These are phyloP conservation scores for Cancer borealis DNA, from an alignment of 2,888 invertebrate genomes.

Conservation along the genomic window DNA sequence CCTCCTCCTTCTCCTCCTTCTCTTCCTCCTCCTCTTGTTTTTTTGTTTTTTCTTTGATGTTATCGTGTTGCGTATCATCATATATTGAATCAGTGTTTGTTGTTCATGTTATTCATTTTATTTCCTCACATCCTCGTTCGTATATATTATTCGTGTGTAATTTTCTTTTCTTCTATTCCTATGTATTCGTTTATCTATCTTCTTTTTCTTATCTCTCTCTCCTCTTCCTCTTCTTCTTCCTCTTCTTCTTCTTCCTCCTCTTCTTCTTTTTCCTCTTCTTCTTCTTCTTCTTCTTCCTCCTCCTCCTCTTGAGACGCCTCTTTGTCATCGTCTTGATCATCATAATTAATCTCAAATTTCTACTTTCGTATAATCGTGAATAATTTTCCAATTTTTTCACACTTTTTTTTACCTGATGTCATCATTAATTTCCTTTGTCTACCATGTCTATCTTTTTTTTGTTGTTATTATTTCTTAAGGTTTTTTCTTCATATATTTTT, in stretches of 20 bases:
- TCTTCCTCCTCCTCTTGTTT: background rate
- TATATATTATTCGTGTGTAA: background rate
- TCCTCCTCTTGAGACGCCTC: background rate
- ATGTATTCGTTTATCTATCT: background rate
- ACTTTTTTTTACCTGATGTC: background rate
- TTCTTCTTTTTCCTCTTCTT: background rate
- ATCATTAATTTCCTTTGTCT: background rate
- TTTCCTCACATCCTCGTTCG: background rate
- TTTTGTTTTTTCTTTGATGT: background rate
- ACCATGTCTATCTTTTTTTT: background rate
- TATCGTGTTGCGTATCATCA: background rate
- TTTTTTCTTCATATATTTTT: background rate
- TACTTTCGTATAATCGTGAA: conserved; percentile 16
- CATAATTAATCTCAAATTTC: conserved; percentile 48
- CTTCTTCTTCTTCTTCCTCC: background rate
- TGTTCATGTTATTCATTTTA: background rate
- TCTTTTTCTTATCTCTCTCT: background rate
- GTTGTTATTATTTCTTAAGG: too few relatives aligned
- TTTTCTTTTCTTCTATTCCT: background rate
- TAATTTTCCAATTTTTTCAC: background rate
- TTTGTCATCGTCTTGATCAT: background rate
- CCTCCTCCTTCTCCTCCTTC: background rate
- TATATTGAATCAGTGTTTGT: background rate
- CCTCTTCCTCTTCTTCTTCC: background rate
- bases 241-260: background rate